These are phyloP conservation scores for Isurus oxyrinchus DNA, from an alignment of 2,113 vertebrate genomes.

Conservation along the genomic window DNA sequence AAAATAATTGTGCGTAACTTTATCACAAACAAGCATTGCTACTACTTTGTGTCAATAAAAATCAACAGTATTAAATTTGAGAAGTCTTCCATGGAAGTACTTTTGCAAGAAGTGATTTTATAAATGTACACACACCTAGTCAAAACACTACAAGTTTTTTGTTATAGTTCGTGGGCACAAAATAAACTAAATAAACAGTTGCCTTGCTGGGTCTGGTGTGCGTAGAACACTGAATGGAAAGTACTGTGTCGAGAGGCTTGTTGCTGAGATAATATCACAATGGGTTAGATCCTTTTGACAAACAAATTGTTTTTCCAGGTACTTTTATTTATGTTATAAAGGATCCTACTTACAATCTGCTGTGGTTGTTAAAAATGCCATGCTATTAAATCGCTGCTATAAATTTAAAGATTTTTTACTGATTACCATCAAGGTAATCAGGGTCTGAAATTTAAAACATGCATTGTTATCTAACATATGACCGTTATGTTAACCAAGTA, in stretches of 20 bases:
- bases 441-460: not conserved
- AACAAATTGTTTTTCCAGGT: not conserved
- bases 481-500: not conserved
- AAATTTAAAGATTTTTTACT: not conserved
- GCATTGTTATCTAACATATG: not conserved
- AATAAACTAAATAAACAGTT: not conserved
- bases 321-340: not conserved
- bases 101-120: constrained; percentile 18
- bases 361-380: not conserved
- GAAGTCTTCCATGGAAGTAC: not conserved
- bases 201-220: not conserved
- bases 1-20: not conserved
- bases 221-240: not conserved
- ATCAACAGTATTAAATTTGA: not conserved
- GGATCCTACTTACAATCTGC: not conserved
- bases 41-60: not conserved
- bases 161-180: not conserved
- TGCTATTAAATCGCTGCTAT: not conserved
- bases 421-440: not conserved
- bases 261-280: not conserved
- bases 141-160: not conserved
- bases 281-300: not conserved
- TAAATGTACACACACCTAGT: not conserved
- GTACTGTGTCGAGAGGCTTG: not conserved
- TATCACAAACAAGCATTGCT: not conserved